Evolutionary conservation across 2,113 vertebrate genomes (phyloP), one percentile per base, ranked within the genome.

Genomic region (Chaetorhynchus papuensis): DNA sequence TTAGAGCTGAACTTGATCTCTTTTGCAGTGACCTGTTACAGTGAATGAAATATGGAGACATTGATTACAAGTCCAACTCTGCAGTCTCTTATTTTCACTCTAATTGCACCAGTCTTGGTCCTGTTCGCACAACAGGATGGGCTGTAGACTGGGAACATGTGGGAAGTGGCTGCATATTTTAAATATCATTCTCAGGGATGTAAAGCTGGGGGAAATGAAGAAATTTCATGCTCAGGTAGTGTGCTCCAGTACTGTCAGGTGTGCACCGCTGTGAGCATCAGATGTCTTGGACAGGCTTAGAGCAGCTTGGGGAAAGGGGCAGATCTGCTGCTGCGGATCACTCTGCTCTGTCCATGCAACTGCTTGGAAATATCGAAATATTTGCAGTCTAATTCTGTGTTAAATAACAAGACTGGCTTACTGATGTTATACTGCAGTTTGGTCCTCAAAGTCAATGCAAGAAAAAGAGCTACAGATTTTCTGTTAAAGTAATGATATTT

Each of bases 401-500:
- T 96, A 93, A 93, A 61, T 45, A 91, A 31, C 53, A 68, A 83
- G 20, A 56, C 53, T 71, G 52, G 6, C 49, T 94, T 93, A 70
- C 65, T 89, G 74, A 70, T 50, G 33, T 45, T 79, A 35, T 0
- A 5, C 35, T 80, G 59, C 26, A 41, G n/a, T 78, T 87, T 88
- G 61, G 14, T 53, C 39, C 63, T 80, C 65, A 80, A 89, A 95
- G 57, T 93, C 88, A 86, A 85, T 72, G 35, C 31, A 57, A 31
- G 44, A 47, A 54, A 96, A 94, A 82, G 9, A 83, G 33, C 44
- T 87, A 69, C 24, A 80, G 61, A 71, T 83, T 89, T 97, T 90
- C 52, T 83, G 23, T 90, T 92, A 87, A 83, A 88, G 53, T 47
- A 93, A 94, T 70, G 42, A 84, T 93, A 96, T 93, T 93, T 96